Base-by-base conservation (phyloP, 2,797 vertebrate species). In the Psittacula echo region DNA sequence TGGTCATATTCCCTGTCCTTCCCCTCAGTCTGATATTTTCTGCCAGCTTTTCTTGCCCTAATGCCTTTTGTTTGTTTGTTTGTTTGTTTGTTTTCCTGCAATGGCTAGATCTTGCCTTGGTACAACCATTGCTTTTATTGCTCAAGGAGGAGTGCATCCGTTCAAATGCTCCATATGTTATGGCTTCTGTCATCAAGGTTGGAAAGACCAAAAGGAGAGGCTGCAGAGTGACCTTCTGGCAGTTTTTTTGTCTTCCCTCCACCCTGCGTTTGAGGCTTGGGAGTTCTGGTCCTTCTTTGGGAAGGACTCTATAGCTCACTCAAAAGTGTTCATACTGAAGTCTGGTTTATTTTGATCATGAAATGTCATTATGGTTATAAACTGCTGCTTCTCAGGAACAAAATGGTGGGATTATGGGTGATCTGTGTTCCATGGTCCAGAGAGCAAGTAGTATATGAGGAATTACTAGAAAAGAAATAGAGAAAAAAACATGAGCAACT, bases 11-110 rank as follows among this genome's bases (percentile, higher is more conserved):
- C 32, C 18, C 41, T 50, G 9, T 56, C 15, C 13, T 87, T 94
- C 48, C 37, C 24, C 32, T 76, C 34, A 30, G n/a, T 87, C 64
- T 78, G 70, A 5, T 67, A 13, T 67, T 92, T 92, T 93, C 77
- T 90, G 78, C 67, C 56, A 88, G 29, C 41, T 71, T 30, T 41
- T 90, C 65, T 83, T 83, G 70, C 61, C 76, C 41, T 88, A n/a
- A 83, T 83, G 32, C n/a, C 3, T 30, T 44, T 76, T 22, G 18
- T 4, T 1, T 2, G 3, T 17, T 16, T 6, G 41, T 11, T 1
- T 2, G 3, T 17, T 16, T 9, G 2, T n/a, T 45, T 39, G 45
- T 21, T 30, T 47, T 41, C 26, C 12, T 51, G n/a, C 53, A 64
- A 0, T 51, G 44, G 13, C 42, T 78, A 10, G 42, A 51, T 71